A percentile compares a stretch with the other conserved stretches of the same genome.
Conservation (phyloP, 64 coral and sea anemone genomes). For the Porites australiensis region DNA sequence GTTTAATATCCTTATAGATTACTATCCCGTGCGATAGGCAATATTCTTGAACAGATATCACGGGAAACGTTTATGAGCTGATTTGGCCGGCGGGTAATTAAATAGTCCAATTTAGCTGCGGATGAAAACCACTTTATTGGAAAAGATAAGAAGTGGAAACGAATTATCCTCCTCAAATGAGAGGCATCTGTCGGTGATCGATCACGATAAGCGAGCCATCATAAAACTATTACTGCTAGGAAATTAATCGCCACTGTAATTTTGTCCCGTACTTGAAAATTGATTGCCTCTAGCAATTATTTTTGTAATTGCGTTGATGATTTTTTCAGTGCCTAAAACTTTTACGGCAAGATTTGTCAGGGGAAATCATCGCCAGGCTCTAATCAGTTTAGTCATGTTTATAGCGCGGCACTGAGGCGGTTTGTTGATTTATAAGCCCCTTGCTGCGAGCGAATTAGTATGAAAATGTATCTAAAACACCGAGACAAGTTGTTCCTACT, state of each 20-base stretch:
- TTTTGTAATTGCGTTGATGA: not conserved
- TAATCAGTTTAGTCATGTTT: slow-evolving; percentile 7
- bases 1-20: not conserved
- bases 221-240: slow-evolving; percentile 68
- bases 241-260: slow-evolving; percentile 60
- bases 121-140: slow-evolving; percentile 63
- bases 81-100: slow-evolving; percentile 74
- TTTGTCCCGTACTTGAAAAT: slow-evolving; percentile 32
- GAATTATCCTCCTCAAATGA: slow-evolving; percentile 42
- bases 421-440: slow-evolving; percentile 23
- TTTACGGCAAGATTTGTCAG: not conserved
- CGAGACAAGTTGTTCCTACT: not conserved
- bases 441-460: slow-evolving; percentile 31
- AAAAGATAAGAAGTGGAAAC: slow-evolving; percentile 76
- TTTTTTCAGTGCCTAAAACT: not conserved
- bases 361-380: too few species aligned
- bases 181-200: slow-evolving; percentile 53
- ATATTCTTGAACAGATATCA: slow-evolving; percentile 20
- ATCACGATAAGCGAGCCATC: slow-evolving; percentile 54
- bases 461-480: slow-evolving; percentile 37
- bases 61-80: not conserved
- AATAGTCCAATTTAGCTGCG: slow-evolving; percentile 77
- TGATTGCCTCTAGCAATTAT: slow-evolving; percentile 26
- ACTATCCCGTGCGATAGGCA: not conserved
- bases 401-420: slow-evolving; percentile 2